Base-by-base conservation (phyloP, 2,888 invertebrate species). In the Ichneumoninae sp. region DNA sequence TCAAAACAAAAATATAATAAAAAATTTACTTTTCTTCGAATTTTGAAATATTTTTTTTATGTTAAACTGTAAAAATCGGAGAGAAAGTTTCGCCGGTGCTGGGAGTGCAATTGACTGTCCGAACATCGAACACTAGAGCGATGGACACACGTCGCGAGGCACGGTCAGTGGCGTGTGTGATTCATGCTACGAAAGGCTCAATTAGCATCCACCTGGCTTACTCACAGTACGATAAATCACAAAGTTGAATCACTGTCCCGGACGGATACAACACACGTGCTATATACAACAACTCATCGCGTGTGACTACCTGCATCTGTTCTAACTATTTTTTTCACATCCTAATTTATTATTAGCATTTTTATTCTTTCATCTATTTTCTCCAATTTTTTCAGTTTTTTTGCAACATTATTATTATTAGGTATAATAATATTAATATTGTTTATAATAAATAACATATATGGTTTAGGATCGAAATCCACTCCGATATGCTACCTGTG, bases 161-260 rank as follows among this genome's bases (percentile, higher is more conserved):
- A 26, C 52, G 60, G 76, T 76, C 71, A 80, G 79, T 72, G 19
- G 80, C 75, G 40, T 65, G 80, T 26, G 77, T 84, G 80, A 84
- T 74, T 84, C 83, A 80, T 62, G 75, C 69, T 68, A 62, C 72
- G 77, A 77, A 68, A 77, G 80, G 10, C 76, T 83, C 70, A 54
- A 76, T 80, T 70, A 75, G 40, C 52, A 44, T 74, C 60, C 83
- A 84, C 72, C 83, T 84, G 80, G 77, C 77, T 84, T 77, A 80
- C 69, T 84, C 83, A 68, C 71, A 69, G 19, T 36, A 60, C 76
- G 44, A 72, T 69, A 80, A 84, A 80, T 84, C 77, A 50, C n/a
- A 1, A 33, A 22, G 65, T 57, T 72, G 72, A 65, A 77, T 80
- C 68, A 80, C 62, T 69, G 54, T 10, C 65, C 16, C 57, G 50